Percentiles rank a stretch among this genome's conserved stretches.
Conservation (phyloP, 2,113 vertebrate genomes). For the Chionodraco myersi region DNA sequence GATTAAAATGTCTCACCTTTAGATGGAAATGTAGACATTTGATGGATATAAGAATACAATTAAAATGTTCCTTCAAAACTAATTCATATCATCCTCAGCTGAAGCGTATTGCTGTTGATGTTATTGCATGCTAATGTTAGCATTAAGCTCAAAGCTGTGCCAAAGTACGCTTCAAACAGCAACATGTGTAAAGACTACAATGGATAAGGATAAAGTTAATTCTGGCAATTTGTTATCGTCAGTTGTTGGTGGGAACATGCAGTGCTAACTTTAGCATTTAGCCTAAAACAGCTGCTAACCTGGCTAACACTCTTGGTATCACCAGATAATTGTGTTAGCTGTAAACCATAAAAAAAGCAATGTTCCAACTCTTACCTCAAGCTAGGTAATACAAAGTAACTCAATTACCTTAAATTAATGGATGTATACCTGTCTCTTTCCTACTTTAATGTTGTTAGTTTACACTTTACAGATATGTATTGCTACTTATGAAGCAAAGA, state of each 20-base stretch:
- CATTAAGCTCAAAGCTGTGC: too few species aligned
- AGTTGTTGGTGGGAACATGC: neutral
- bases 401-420: neutral
- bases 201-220: too few species aligned
- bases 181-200: too few species aligned
- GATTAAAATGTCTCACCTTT: too few species aligned
- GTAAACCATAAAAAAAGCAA: neutral
- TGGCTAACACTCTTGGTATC: neutral
- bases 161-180: too few species aligned
- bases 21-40: too few species aligned
- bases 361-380: neutral
- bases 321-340: neutral
- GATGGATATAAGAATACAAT: too few species aligned
- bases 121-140: too few species aligned
- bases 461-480: neutral
- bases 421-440: constrained; percentile 1
- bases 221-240: too few species aligned
- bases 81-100: too few species aligned
- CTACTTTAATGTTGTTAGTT: constrained; percentile 2
- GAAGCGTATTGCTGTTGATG: too few species aligned
- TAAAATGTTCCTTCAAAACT: too few species aligned
- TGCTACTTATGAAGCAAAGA: neutral
- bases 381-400: neutral
- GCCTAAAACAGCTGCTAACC: neutral
- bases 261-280: neutral